Evolutionary conservation across 1,140 invertebrate genomes (phyloP).

Genomic region (Drosophila burlai): DNA sequence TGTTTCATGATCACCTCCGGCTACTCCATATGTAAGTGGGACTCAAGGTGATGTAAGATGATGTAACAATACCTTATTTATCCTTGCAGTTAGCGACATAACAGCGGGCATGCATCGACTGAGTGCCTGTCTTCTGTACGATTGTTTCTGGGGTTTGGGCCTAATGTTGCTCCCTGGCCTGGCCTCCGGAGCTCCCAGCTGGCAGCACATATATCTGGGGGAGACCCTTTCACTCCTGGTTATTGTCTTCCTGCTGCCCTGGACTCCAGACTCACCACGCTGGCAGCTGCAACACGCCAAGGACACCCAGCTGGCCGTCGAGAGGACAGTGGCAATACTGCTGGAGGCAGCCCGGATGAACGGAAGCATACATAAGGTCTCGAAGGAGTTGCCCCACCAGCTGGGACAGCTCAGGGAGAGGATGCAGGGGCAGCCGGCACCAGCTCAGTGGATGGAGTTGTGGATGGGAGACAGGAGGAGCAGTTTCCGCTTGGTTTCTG

Average conservation of each 20-base stretch:
- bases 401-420: conserved; percentile 58
- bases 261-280: conserved; percentile 85
- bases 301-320: conserved; percentile 44
- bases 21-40: conserved; percentile 75
- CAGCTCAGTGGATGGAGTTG: conserved; percentile 71
- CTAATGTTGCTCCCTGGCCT: conserved; percentile 81
- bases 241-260: conserved; percentile 80
- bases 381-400: conserved; percentile 68
- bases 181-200: conserved; percentile 75
- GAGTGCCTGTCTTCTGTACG: conserved; percentile 77
- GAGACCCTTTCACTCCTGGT: conserved; percentile 79
- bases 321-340: conserved; percentile 61
- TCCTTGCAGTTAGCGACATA: conserved; percentile 77
- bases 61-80: background rate
- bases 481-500: conserved; percentile 67
- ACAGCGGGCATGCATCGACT: conserved; percentile 72
- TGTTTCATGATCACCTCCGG: conserved; percentile 81
- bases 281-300: conserved; percentile 77
- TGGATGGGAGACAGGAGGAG: conserved; percentile 66
- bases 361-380: conserved; percentile 62
- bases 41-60: background rate
- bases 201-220: conserved; percentile 83
- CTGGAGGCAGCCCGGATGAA: conserved; percentile 73
- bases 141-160: conserved; percentile 85
- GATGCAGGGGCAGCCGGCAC: conserved; percentile 39